Evolutionary conservation across 2,113 vertebrate genomes (phyloP).

Genomic region (Hemiscyllium ocellatum): DNA sequence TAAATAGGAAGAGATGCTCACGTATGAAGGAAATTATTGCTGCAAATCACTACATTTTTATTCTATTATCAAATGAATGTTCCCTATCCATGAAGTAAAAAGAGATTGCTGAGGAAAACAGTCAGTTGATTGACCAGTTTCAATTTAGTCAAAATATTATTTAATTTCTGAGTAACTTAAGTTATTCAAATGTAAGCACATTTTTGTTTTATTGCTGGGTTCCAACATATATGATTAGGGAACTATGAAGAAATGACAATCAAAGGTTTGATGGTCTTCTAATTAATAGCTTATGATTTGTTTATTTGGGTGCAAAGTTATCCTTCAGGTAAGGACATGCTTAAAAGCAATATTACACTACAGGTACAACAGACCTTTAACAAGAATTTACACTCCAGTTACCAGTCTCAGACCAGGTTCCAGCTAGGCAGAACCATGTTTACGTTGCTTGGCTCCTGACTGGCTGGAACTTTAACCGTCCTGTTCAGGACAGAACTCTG

Average conservation of each 20-base stretch:
- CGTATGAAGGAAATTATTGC: neutral
- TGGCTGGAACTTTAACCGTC: slow-evolving; percentile 26
- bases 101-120: neutral
- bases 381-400: neutral
- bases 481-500: neutral
- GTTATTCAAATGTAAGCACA: neutral
- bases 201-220: neutral
- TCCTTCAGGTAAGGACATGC: neutral
- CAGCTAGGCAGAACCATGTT: slow-evolving; percentile 20
- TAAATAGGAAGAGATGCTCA: neutral
- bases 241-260: neutral
- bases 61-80: neutral
- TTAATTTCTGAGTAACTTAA: neutral
- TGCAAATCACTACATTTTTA: neutral
- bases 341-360: neutral
- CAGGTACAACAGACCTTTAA: neutral
- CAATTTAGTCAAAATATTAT: neutral
- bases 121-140: neutral
- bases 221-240: neutral
- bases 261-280: neutral
- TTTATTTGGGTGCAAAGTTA: neutral
- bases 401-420: neutral
- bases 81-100: neutral
- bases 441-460: neutral
- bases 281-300: neutral